Evolutionary conservation across 1,140 invertebrate species (phyloP), one percentile per base, ranked within the genome.

Genomic region (Drosophila lacertosa): DNA sequence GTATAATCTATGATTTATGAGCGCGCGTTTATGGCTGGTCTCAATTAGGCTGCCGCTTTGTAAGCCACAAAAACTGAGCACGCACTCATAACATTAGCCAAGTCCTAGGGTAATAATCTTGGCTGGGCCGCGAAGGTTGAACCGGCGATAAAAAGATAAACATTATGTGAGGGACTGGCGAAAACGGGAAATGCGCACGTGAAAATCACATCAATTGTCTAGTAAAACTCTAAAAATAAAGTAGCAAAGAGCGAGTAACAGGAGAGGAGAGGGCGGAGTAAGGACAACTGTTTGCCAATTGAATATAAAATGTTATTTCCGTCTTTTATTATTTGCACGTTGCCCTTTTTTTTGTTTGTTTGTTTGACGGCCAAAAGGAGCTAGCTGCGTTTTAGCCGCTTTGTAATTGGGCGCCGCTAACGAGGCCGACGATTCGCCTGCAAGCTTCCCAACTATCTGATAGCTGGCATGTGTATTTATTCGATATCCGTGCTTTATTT

Each of bases 141-240:
- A 68, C 42, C 67, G 35, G 64, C 82, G 53, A 88, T 88, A 88
- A 88, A 86, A 82, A 77, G 74, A 86, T 78, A 88, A 82, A 82
- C 73, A 81, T 7, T 2, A 15, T n/a, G 18, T 16, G 16, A n/a
- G 18, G 26, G n/a, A 29, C 9, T 16, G 53, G 26, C 18, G 5
- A 45, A 62, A 86, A 84, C 78, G 78, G 55, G 67, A 74, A 74
- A 67, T 40, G 50, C 53, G 72, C 88, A 89, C 88, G 88, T 89
- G 78, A 89, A 88, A 89, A 86, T 77, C 81, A 77, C 86, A 89
- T 89, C 88, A 89, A 89, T 89, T 89, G 81, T 89, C 77, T 74
- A 54, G 66, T 26, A 53, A 44, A 72, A 69, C 50, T 75, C 71
- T 71, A 79, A 88, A 79, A 66, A 66, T 51, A 74, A 54, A 35